Base-by-base conservation (phyloP, 2,888 invertebrate genomes). In the Papilio demoleus region DNA sequence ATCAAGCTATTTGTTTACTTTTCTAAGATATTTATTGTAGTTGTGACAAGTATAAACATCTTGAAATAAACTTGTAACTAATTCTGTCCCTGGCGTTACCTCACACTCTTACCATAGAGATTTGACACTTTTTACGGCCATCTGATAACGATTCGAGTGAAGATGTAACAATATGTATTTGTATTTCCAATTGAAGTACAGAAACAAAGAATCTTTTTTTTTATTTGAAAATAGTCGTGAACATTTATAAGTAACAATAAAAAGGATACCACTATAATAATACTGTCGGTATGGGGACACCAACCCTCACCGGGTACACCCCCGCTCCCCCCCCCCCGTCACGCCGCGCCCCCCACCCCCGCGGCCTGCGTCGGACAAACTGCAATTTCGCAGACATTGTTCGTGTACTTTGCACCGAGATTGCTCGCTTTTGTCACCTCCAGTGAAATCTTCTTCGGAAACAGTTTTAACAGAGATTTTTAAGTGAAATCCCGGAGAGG, bases 371-470 rank as follows among this genome's bases (percentile, higher is more conserved):
- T 4, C 58, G n/a, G 58, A 58, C 58, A 58, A 53, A 53, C 53
- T 53, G 53, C 27, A 58, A 58, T 58, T 34, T 36, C 19, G 58
- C 34, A 19, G 34, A 58, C 58, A 58, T 58, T 58, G 58, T 58
- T 58, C 34, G 58, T 17, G 36, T 34, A 58, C 58, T 34, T 58
- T 36, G 17, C 36, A 58, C 34, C 58, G 34, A 58, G 58, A 58
- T 31, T 36, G 58, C 34, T 34, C 34, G 58, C 58, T 58, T 58
- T 58, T 58, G 58, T 58, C 58, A 58, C 58, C 58, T 31, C 14
- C 14, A 58, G 12, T 36, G 31, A 58, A 58, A 31, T 34, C 36
- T 58, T 58, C 58, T 36, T 19, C 36, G 58, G 36, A 58, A 36
- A 58, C 36, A 58, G 17, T 36, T 58, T 58, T 19, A 58, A 12